A percentile compares a stretch with the other conserved stretches of the same genome.
phyloP scores from a whole-genome alignment of 1,140 invertebrate species.

The Oryzaephilus surinamensis region DNA sequence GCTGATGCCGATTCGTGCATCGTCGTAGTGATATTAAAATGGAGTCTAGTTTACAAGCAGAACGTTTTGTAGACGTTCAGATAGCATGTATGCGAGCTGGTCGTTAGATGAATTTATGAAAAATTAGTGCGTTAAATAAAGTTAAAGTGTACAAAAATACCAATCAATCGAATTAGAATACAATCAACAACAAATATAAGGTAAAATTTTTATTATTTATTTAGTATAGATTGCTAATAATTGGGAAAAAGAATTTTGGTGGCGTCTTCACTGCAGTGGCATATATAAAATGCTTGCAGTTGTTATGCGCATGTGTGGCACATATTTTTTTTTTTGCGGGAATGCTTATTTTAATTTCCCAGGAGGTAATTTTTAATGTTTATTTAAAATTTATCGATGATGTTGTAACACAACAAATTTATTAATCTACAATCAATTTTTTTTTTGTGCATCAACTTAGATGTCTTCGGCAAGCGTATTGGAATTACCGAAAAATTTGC shows the following conservation, averaged over 20 bases:
- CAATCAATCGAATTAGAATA: too few relatives aligned
- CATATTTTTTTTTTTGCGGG: constrained; percentile 20
- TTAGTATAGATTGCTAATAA: constrained; percentile 3
- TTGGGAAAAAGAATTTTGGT: constrained; percentile 1
- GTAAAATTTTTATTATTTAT: constrained; percentile 16
- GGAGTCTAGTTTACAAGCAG: constrained; percentile 22
- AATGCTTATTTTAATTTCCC: constrained; percentile 2
- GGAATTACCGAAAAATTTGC: neutral
- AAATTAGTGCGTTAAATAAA: constrained; percentile 10
- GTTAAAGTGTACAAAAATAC: constrained; percentile 9
- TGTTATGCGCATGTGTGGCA: constrained; percentile 17
- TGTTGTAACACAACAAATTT: neutral
- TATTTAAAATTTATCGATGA: neutral
- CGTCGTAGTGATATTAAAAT: constrained; percentile 23
- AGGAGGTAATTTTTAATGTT: neutral
- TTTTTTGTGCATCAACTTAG: neutral
- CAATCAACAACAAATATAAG: constrained; percentile 2
- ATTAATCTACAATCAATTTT: neutral
- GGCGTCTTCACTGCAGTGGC: constrained; percentile 19
- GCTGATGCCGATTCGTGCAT: too few relatives aligned
- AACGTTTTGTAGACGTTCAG: constrained; percentile 22
- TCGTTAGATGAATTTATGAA: neutral
- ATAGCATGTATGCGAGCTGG: constrained; percentile 4
- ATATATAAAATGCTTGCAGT: constrained; percentile 19
- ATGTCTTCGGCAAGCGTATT: neutral